phyloP scores from a whole-genome alignment of 1,140 invertebrate species.

The Mercenaria mercenaria region DNA sequence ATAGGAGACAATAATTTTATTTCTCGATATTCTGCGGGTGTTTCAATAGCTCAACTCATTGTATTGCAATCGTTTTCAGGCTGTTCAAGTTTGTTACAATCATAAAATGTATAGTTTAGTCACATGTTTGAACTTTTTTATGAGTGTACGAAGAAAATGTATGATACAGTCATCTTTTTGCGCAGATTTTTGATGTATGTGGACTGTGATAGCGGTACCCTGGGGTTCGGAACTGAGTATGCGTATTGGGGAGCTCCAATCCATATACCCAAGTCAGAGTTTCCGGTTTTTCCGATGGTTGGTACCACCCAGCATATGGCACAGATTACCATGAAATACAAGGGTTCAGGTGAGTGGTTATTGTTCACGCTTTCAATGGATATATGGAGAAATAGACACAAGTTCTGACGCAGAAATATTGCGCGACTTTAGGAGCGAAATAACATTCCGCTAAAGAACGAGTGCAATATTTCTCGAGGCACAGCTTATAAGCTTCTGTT shows the following conservation, averaged over 20 bases:
- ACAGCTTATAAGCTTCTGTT: no score
- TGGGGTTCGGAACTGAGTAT: constrained; percentile 61
- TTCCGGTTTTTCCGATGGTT: constrained; percentile 69
- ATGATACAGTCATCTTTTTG: neutral
- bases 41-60: no score
- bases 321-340: constrained; percentile 66
- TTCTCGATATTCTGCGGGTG: no score
- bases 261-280: neutral
- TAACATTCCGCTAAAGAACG: no score
- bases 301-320: neutral
- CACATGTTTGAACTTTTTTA: no score
- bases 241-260: constrained; percentile 68
- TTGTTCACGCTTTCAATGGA: neutral
- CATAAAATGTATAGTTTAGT: no score
- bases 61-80: no score
- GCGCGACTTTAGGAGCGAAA: no score
- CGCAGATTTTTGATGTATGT: constrained; percentile 71
- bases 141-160: no score
- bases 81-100: no score
- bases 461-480: no score
- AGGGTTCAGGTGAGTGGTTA: constrained; percentile 39
- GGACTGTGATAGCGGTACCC: constrained; percentile 63
- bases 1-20: no score
- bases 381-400: neutral
- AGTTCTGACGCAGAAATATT: neutral